phyloP scores from a whole-genome alignment of 2,888 invertebrate genomes.

The Mimachlamys varia region DNA sequence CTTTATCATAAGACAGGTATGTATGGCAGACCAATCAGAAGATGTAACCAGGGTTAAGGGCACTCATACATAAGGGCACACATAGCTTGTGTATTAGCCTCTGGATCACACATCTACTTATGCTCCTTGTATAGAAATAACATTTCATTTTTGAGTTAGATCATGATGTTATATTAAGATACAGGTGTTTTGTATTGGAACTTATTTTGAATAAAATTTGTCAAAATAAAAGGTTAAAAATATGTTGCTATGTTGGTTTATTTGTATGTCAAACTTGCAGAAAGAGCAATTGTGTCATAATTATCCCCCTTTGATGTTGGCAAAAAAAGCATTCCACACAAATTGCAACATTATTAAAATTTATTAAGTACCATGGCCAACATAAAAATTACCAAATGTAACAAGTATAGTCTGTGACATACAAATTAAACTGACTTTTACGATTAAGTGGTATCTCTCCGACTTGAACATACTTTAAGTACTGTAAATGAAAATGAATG shows the following conservation, averaged over 20 bases:
- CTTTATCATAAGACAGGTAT: too few species aligned
- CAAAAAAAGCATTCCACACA: not conserved
- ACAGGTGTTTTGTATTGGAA: not conserved
- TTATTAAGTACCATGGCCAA: slow-evolving; percentile 5
- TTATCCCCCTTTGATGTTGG: not conserved
- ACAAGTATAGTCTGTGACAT: not conserved
- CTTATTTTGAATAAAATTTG: not conserved
- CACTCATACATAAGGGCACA: too few species aligned
- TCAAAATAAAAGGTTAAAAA: not conserved
- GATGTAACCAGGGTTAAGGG: too few species aligned
- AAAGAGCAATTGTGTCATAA: too few species aligned
- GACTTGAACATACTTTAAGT: not conserved
- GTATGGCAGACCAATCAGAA: too few species aligned
- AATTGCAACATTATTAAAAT: not conserved
- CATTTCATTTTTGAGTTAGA: too few species aligned
- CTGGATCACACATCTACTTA: too few species aligned
- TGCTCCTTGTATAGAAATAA: too few species aligned
- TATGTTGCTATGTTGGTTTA: not conserved
- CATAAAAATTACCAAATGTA: not conserved
- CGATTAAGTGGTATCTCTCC: not conserved
- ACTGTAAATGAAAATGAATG: not conserved
- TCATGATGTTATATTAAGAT: too few species aligned
- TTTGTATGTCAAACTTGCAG: not conserved
- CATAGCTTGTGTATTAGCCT: too few species aligned
- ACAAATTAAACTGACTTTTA: not conserved